Percentiles rank a stretch among this genome's conserved stretches.
Evolutionary conservation across 2,888 invertebrate genomes (phyloP).

Genomic region (Hydriomena furcata): DNA sequence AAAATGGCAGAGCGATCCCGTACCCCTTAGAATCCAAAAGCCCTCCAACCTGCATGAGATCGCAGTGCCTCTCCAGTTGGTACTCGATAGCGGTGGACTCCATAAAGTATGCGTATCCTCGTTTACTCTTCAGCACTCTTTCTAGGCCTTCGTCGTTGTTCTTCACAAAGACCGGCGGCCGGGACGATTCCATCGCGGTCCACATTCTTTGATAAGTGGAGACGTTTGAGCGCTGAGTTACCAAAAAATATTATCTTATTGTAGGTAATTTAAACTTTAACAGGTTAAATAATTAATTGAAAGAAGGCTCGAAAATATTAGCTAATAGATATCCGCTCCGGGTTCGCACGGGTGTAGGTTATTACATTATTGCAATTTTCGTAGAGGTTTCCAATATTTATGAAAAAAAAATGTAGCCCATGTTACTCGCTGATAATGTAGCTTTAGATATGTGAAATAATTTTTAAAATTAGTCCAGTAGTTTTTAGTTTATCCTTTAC

Average conservation of each 20-base stretch:
- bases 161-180: slow-evolving; percentile 92
- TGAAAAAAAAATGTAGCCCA: too few species aligned
- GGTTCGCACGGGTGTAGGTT: too few species aligned
- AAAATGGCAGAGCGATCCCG: slow-evolving; percentile 95
- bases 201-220: slow-evolving; percentile 96
- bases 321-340: too few species aligned
- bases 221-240: slow-evolving; percentile 93
- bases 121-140: slow-evolving; percentile 90
- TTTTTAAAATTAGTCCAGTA: too few species aligned
- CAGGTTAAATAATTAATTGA: too few species aligned
- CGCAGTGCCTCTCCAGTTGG: slow-evolving; percentile 92
- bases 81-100: slow-evolving; percentile 98
- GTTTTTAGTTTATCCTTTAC: too few species aligned
- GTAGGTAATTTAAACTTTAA: too few species aligned
- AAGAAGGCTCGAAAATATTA: too few species aligned
- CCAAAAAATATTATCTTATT: slow-evolving; percentile 27
- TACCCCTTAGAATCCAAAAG: slow-evolving; percentile 94
- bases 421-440: too few species aligned
- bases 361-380: too few species aligned
- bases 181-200: slow-evolving; percentile 93
- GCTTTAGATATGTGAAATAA: too few species aligned
- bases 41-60: slow-evolving; percentile 91
- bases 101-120: slow-evolving; percentile 96
- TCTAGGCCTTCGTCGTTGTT: slow-evolving; percentile 94
- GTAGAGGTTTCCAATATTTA: too few species aligned